Base-by-base conservation (phyloP, 2,888 invertebrate species). In the Diarsia dahlii region DNA sequence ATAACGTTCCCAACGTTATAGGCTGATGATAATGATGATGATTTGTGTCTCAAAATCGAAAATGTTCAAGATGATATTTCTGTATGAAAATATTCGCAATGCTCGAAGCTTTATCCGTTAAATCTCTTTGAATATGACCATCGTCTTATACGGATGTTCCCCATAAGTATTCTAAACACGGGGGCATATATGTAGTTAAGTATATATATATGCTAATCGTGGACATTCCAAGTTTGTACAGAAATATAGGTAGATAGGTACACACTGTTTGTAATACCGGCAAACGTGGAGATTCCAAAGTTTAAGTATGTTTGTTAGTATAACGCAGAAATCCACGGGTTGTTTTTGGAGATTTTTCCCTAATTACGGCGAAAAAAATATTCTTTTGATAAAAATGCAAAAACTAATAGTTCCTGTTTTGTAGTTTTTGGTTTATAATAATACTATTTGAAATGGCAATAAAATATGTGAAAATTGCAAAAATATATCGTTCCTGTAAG, bases 141-240 rank as follows among this genome's bases (percentile, higher is more conserved):
- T 20, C 9, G 10, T 8, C 50, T 15, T 12, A 64, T 23, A 34
- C 28, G 20, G 23, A 62, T 34, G n/a, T 18, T 20, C 28, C 28
- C 9, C 2, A 15, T 76, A 56, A 45, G 46, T 81, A 78, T 78
- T 67, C 78, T 2, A 58, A 67, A 58, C 78, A 79, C 76, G 63
- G 34, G 1, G 0, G 5, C 52, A 58, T 15, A 56, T 58, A 48
- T 6, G 15, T 58, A 45, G 15, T n/a, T 45, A n/a, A n/a, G n/a
- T 34, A 12, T 50, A 66, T 15, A n/a, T 56, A 48, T 63, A 78
- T 76, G 67, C 76, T 46, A 64, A 78, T 67, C 67, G 81, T 52
- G n/a, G n/a, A 68, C 52, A 79, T 79, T 68, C 78, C 82, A 76
- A 76, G 56, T 82, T 54, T 18, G 60, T 66, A 50, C n/a, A n/a